Conservation (phyloP, 2,113 vertebrate genomes). For the Isurus oxyrinchus region DNA sequence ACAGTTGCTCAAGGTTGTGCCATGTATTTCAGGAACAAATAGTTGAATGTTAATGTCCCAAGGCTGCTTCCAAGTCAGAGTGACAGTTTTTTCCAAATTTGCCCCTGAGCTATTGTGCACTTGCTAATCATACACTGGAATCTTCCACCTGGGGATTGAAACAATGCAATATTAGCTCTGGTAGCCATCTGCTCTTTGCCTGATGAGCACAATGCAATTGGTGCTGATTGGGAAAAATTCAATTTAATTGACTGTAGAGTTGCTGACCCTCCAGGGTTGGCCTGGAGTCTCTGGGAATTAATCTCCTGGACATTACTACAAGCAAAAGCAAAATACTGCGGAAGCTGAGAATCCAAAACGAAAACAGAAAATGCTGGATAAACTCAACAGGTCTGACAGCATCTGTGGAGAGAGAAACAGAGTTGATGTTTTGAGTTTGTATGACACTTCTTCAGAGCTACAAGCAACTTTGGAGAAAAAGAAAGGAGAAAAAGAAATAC, state of each 20-base stretch:
- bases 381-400: too few species aligned
- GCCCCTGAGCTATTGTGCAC: neutral
- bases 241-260: neutral
- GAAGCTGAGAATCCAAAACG: too few species aligned
- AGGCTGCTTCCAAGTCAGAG: neutral
- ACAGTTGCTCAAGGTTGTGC: neutral
- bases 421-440: too few species aligned
- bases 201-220: neutral
- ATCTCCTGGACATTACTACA: neutral
- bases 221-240: neutral
- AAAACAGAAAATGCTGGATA: too few species aligned
- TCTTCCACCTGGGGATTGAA: neutral
- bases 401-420: too few species aligned
- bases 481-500: too few species aligned
- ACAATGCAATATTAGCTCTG: neutral
- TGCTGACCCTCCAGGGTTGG: neutral
- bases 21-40: neutral
- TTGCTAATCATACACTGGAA: neutral
- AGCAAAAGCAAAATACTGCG: neutral
- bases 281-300: neutral
- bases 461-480: neutral
- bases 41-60: neutral
- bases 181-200: neutral
- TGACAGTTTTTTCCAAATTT: neutral
- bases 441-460: neutral